A percentile compares a stretch with the other conserved stretches of the same genome.
These are phyloP conservation scores for Collichthys lucidus DNA, from an alignment of 2,113 vertebrate species.

Conservation along the genomic window DNA sequence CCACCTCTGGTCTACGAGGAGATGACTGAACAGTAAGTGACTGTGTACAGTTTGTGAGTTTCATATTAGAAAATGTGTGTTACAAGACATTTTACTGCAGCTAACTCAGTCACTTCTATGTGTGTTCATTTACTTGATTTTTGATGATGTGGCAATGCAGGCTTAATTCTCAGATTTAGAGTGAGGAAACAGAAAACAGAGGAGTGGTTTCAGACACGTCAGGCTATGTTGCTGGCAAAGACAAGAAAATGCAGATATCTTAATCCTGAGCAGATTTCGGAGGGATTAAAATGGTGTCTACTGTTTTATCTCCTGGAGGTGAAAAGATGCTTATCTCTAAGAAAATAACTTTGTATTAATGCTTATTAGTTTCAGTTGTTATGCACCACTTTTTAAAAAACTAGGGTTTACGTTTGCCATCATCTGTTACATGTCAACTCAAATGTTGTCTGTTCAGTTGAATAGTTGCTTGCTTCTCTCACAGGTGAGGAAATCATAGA, in stretches of 20 bases:
- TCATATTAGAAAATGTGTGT: not conserved
- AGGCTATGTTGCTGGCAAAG: not conserved
- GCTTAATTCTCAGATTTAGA: not conserved
- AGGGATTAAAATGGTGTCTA: not conserved
- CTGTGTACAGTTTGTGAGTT: not conserved
- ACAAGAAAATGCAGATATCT: constrained; percentile 7
- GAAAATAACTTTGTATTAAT: not conserved
- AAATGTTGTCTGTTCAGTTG: not conserved
- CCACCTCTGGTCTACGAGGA: not conserved
- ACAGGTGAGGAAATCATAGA: not conserved
- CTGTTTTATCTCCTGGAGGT: not conserved
- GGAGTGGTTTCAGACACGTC: not conserved
- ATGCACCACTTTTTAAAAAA: no score
- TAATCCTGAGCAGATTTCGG: constrained; percentile 18
- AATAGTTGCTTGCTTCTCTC: not conserved
- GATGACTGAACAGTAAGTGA: not conserved
- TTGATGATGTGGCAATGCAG: not conserved
- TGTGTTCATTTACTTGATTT: not conserved
- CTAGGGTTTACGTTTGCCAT: not conserved
- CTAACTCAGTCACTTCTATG: not conserved
- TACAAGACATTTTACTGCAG: not conserved
- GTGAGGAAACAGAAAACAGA: not conserved
- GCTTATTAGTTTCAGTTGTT: not conserved
- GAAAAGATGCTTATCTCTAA: not conserved
- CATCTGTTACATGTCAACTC: not conserved